Evolutionary conservation across 2,113 vertebrate genomes (phyloP).

Genomic region (Amphilophus citrinellus): DNA sequence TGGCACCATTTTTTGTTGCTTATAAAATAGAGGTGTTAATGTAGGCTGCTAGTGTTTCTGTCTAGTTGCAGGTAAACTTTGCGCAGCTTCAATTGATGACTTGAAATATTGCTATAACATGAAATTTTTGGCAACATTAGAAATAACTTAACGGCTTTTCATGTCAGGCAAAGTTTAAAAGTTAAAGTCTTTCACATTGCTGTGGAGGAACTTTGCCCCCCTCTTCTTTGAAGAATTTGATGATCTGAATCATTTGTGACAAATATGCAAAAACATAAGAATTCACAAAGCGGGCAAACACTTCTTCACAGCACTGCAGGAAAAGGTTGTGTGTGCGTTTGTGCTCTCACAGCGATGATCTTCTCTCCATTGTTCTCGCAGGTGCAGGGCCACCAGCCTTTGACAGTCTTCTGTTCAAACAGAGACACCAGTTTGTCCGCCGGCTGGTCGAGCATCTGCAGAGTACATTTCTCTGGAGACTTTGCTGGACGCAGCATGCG

Average conservation of each 20-base stretch:
- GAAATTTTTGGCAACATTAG: too few species aligned
- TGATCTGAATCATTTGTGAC: not conserved
- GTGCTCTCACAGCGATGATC: conserved; percentile 84
- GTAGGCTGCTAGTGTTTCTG: too few species aligned
- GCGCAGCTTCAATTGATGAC: too few species aligned
- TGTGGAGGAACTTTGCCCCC: too few species aligned
- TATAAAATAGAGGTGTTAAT: too few species aligned
- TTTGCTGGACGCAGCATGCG: conserved; percentile 92
- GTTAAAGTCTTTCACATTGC: too few species aligned
- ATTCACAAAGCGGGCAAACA: not conserved
- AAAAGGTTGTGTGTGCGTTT: not conserved
- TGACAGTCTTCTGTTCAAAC: conserved; percentile 94
- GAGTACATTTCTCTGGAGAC: conserved; percentile 87
- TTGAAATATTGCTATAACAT: too few species aligned
- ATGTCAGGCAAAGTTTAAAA: too few species aligned
- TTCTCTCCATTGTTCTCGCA: conserved; percentile 80
- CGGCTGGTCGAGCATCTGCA: conserved; percentile 82
- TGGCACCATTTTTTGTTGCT: too few species aligned
- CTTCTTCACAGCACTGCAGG: not conserved
- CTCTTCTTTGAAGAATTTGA: too few species aligned
- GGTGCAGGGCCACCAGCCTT: conserved; percentile 96
- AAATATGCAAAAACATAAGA: not conserved
- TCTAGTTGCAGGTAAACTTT: too few species aligned
- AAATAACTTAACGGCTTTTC: too few species aligned
- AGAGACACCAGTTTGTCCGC: conserved; percentile 85